Percentiles rank a stretch among this genome's conserved stretches.
These are phyloP conservation scores for Nothocercus nigrocapillus DNA, from an alignment of 2,113 vertebrate species.

Conservation along the genomic window DNA sequence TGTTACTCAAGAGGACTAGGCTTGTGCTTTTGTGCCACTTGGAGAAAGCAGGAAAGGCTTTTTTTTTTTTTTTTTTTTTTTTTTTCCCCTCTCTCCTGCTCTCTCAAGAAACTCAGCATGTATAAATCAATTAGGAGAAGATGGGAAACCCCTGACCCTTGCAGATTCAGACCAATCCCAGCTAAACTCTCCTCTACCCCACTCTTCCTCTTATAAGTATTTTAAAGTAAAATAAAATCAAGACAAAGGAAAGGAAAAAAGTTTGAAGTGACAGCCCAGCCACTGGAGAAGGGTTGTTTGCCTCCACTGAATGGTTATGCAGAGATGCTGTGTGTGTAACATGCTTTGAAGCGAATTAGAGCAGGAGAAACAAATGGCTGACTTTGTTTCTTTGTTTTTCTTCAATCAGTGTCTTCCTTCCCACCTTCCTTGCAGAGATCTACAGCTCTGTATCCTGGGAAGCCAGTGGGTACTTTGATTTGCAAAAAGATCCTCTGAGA, in stretches of 20 bases:
- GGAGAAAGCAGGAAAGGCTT: slow-evolving; percentile 19
- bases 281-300: not conserved
- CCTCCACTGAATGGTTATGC: not conserved
- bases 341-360: not conserved
- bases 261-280: not conserved
- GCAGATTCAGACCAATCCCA: not conserved
- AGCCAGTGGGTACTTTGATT: not conserved
- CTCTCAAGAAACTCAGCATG: not conserved
- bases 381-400: not conserved
- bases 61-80: not conserved
- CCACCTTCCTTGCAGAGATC: not conserved
- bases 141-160: slow-evolving; percentile 13
- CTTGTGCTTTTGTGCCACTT: slow-evolving; percentile 46
- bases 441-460: no score
- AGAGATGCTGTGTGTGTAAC: not conserved
- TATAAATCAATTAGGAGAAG: slow-evolving; percentile 21
- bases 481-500: not conserved
- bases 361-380: not conserved
- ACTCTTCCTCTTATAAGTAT: not conserved
- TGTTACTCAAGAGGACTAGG: slow-evolving; percentile 28
- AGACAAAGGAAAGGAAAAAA: not conserved
- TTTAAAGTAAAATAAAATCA: not conserved
- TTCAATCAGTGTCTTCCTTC: not conserved
- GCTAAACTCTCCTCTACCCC: not conserved
- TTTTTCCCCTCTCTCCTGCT: no score